Percentiles rank a stretch among this genome's conserved stretches.
phyloP scores from a whole-genome alignment of 2,113 vertebrate genomes.

The Sardina pilchardus region DNA sequence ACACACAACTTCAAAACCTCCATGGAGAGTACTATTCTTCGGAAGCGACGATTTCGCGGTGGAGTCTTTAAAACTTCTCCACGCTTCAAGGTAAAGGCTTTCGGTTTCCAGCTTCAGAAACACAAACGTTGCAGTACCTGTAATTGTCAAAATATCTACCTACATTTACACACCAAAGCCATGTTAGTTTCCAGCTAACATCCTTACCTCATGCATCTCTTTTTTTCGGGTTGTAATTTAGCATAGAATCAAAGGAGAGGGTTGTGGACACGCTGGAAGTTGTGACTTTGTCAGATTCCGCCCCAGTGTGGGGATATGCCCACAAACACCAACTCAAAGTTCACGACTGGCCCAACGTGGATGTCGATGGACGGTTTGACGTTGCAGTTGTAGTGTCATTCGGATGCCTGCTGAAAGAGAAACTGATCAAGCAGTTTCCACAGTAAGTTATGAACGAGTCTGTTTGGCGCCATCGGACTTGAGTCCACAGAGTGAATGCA shows the following conservation, averaged over 20 bases:
- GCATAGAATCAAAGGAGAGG: constrained; percentile 37
- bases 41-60: constrained; percentile 86
- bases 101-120: background rate
- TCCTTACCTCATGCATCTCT: background rate
- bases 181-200: background rate
- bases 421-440: constrained; percentile 89
- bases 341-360: constrained; percentile 81
- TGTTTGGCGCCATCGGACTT: background rate
- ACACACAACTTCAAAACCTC: constrained; percentile 60
- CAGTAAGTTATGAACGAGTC: constrained; percentile 72
- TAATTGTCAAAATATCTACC: too few species aligned
- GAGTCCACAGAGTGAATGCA: background rate
- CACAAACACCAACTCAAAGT: constrained; percentile 71
- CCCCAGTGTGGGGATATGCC: constrained; percentile 82
- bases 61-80: constrained; percentile 75
- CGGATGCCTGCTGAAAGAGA: constrained; percentile 82
- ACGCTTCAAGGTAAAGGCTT: constrained; percentile 72
- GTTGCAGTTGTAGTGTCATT: constrained; percentile 95
- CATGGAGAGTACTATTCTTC: constrained; percentile 87
- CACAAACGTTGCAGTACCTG: background rate
- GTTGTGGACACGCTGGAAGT: constrained; percentile 84
- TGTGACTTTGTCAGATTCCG: constrained; percentile 74
- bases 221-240: background rate
- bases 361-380: constrained; percentile 74
- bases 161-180: too few species aligned